These are phyloP conservation scores for Hypanus sabinus DNA, from an alignment of 2,113 vertebrate species.

Conservation along the genomic window DNA sequence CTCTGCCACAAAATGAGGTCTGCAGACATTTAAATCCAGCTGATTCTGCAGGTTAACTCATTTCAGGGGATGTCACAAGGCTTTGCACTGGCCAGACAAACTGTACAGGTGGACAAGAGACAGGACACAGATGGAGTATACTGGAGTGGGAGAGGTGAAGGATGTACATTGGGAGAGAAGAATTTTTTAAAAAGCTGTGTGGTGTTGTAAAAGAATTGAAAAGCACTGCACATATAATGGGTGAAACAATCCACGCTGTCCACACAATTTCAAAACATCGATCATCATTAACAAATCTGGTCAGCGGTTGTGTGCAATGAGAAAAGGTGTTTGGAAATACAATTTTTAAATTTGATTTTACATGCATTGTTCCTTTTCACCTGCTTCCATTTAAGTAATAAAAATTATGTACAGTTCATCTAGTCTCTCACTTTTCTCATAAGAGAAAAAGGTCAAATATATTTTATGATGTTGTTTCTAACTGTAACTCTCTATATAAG, in stretches of 20 bases:
- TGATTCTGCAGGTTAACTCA: background rate
- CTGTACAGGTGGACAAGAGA: background rate
- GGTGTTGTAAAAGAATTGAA: background rate
- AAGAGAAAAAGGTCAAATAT: background rate
- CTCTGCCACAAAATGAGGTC: background rate
- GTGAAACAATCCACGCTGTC: background rate
- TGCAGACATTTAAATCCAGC: background rate
- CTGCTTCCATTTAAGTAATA: background rate
- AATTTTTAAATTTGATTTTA: background rate
- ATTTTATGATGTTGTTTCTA: background rate
- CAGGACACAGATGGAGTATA: background rate
- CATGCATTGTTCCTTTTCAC: background rate
- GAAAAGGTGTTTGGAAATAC: background rate
- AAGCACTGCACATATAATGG: background rate
- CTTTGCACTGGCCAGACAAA: background rate
- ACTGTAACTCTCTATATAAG: too few species aligned
- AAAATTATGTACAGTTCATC: background rate
- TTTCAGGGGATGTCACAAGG: background rate
- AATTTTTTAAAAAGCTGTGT: background rate
- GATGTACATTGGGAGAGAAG: background rate
- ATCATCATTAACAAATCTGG: too few species aligned
- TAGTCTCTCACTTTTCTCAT: background rate
- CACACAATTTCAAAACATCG: background rate
- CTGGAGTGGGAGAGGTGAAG: background rate
- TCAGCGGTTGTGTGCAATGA: background rate